A percentile compares a stretch with the other conserved stretches of the same genome.
Conservation (phyloP, 1,140 invertebrate genomes). For the Caenorhabditis brenneri region DNA sequence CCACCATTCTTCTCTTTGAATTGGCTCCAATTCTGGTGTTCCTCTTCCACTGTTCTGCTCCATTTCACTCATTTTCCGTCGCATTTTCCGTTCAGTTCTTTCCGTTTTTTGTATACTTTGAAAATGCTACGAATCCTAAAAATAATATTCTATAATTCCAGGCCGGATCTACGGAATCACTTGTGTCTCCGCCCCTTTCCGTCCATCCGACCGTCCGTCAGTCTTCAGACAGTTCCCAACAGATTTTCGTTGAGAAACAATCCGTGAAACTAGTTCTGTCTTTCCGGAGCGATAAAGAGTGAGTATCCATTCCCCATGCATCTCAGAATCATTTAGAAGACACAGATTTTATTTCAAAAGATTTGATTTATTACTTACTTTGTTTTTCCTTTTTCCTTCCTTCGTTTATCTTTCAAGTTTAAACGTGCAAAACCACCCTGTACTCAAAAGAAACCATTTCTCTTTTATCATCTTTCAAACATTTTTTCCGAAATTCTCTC, state of each 20-base stretch:
- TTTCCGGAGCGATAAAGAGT: neutral
- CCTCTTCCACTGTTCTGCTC: no score
- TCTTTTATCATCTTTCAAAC: neutral
- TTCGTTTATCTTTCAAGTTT: neutral
- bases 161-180: neutral
- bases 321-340: neutral
- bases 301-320: neutral
- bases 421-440: no score
- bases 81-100: neutral
- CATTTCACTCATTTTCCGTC: neutral
- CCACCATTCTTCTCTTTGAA: neutral
- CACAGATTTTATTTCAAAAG: neutral
- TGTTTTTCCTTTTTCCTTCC: neutral
- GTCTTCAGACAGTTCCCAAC: neutral
- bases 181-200: neutral
- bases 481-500: neutral
- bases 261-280: neutral
- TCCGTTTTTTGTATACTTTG: neutral
- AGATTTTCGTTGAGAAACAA: neutral
- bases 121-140: neutral
- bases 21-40: constrained; percentile 29
- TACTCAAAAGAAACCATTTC: no score
- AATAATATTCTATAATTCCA: neutral
- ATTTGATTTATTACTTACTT: neutral
- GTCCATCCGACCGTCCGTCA: neutral